Percentiles rank a stretch among this genome's conserved stretches.
Conservation (phyloP, 1,140 invertebrate species). For the Cotesia vestalis region DNA sequence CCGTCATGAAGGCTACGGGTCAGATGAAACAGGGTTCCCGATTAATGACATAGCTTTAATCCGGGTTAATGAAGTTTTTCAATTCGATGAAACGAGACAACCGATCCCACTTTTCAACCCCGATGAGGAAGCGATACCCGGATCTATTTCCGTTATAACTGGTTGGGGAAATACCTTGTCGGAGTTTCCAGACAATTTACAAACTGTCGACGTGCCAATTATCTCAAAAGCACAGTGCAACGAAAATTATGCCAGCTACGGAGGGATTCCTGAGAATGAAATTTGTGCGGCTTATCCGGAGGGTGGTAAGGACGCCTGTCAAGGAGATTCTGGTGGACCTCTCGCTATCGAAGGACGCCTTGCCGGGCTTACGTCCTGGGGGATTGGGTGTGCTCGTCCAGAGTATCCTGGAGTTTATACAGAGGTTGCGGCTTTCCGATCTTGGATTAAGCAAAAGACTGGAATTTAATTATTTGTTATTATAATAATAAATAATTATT, state of each 20-base stretch:
- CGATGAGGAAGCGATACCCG: constrained; percentile 35
- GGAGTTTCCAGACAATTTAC: constrained; percentile 36
- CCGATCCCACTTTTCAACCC: constrained; percentile 27
- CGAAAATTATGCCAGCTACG: constrained; percentile 46
- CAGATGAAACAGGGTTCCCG: constrained; percentile 10
- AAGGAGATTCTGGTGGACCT: constrained; percentile 66
- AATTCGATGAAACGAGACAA: constrained; percentile 34
- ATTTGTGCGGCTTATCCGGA: constrained; percentile 73
- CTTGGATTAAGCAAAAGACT: constrained; percentile 56
- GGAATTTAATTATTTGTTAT: constrained; percentile 22
- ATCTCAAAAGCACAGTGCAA: constrained; percentile 51
- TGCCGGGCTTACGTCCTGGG: constrained; percentile 71
- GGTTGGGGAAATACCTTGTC: constrained; percentile 56
- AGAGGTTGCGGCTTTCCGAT: constrained; percentile 65
- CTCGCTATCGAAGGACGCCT: constrained; percentile 61
- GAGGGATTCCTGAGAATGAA: constrained; percentile 71
- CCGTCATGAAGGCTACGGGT: constrained; percentile 30
- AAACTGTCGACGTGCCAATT: constrained; percentile 55
- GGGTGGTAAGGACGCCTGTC: constrained; percentile 74
- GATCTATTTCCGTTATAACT: constrained; percentile 47
- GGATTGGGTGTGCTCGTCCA: constrained; percentile 68
- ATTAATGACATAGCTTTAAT: constrained; percentile 41
- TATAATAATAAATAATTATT: no score
- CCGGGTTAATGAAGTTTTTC: constrained; percentile 27
- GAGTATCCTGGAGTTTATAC: constrained; percentile 73